phyloP scores from a whole-genome alignment of 2,797 vertebrate genomes.

The Trachops cirrhosus region DNA sequence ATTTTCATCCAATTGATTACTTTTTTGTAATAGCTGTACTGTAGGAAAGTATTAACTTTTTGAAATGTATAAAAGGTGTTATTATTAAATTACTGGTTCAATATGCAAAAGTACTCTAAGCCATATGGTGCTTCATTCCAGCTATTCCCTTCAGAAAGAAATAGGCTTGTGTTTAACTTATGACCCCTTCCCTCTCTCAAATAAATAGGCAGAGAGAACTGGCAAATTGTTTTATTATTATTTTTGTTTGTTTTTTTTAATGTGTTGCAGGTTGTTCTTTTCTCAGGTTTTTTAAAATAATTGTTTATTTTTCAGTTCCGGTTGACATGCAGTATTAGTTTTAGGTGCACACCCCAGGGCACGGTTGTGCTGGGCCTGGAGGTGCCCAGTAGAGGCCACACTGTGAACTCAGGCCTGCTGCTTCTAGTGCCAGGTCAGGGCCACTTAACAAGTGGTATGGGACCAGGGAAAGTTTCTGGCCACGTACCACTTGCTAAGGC shows the following conservation, averaged over 20 bases:
- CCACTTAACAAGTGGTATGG: neutral
- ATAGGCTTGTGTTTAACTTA: neutral
- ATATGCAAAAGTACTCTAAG: constrained; percentile 62
- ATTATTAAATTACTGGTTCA: constrained; percentile 20
- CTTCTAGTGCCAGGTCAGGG: neutral
- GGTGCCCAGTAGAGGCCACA: neutral
- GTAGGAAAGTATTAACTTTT: neutral
- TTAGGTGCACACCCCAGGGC: no score
- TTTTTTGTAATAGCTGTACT: neutral
- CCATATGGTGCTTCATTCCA: constrained; percentile 28
- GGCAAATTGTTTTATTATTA: neutral
- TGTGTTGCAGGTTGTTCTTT: neutral
- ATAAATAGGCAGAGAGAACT: neutral
- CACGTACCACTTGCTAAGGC: no score
- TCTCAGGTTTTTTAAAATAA: neutral
- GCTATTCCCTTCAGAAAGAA: neutral
- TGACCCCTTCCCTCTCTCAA: neutral
- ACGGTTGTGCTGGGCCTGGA: neutral
- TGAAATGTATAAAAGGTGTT: neutral
- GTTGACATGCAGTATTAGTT: neutral
- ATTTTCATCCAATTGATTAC: neutral
- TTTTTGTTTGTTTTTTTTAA: neutral
- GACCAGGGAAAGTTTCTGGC: no score
- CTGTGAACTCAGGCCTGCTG: neutral
- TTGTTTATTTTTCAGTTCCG: neutral